Evolutionary conservation across 1,140 invertebrate species (phyloP), one percentile per base, ranked within the genome.

Genomic region (Aphaenogaster ashmeadi): DNA sequence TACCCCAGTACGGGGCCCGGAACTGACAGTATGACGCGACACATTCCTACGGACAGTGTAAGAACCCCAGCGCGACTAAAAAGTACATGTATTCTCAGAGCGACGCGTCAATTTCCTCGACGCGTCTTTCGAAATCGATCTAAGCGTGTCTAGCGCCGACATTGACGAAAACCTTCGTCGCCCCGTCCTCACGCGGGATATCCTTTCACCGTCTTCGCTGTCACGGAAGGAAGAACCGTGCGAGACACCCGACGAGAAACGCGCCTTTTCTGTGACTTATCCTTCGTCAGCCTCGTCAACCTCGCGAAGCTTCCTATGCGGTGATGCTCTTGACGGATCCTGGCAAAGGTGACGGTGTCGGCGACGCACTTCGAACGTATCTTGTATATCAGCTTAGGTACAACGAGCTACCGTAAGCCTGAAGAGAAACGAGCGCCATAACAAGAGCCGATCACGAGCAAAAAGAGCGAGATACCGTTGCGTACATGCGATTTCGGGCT

Each of bases 21-120:
- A 58, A 77, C 75, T 50, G 84, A 56, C 50, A 18, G 83, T 75
- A 60, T 90, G 89, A 90, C 89, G 52, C 27, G 44, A 87, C 88
- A 56, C 89, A 90, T 90, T 90, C 89, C 84, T 50, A 0, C 67
- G 54, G 44, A 50, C 50, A 33, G 67, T 58, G 72, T 80, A 66
- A 86, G 79, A 87, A 78, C n/a, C 78, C 44, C 27, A 36, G 44
- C 52, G 38, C 54, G 38, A 47, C 72, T 60, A 86, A 52, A 86
- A 52, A 58, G 38, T 71, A 74, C 54, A 27, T 58, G 50, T 33
- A 50, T 66, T 64, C 71, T 60, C 64, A 72, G 69, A 54, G 74
- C 60, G 50, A 50, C 38, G 67, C 66, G 74, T 86, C 87, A 21
- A 86, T 86, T 89, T 86, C 11, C 58, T 38, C 1, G 66, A 72